phyloP scores from a whole-genome alignment of 2,888 invertebrate genomes.

The Calliscelio sp. region DNA sequence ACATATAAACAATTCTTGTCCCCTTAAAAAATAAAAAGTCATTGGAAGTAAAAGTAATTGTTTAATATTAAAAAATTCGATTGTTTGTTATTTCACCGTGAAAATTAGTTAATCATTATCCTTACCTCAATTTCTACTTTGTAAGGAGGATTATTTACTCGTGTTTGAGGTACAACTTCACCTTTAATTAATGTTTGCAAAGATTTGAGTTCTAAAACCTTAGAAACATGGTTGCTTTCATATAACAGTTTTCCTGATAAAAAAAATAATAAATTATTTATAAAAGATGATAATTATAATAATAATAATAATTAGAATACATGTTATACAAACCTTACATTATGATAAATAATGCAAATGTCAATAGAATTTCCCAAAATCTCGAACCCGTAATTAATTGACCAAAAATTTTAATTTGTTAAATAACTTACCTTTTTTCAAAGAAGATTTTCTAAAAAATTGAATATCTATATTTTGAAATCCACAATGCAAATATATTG shows the following conservation, averaged over 20 bases:
- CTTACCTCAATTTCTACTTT: neutral
- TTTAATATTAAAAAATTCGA: no score
- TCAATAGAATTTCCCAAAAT: no score
- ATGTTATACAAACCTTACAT: no score
- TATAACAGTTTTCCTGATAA: slow-evolving; percentile 5
- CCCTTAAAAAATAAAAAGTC: no score
- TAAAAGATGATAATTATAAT: no score
- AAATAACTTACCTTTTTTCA: neutral
- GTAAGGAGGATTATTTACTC: neutral
- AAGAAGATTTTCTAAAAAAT: neutral
- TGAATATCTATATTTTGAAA: neutral
- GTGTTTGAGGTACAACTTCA: neutral
- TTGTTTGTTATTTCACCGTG: no score
- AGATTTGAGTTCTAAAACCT: neutral
- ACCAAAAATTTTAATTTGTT: neutral
- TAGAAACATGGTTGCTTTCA: neutral
- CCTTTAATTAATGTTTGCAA: neutral
- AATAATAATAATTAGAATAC: no score
- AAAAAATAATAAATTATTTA: neutral
- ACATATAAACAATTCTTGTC: no score
- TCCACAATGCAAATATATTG: neutral
- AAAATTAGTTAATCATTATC: neutral
- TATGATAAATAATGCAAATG: no score
- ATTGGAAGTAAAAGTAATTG: no score
- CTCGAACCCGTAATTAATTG: no score